Conservation (phyloP, 2,113 vertebrate genomes). For the Leucoraja erinaceus region DNA sequence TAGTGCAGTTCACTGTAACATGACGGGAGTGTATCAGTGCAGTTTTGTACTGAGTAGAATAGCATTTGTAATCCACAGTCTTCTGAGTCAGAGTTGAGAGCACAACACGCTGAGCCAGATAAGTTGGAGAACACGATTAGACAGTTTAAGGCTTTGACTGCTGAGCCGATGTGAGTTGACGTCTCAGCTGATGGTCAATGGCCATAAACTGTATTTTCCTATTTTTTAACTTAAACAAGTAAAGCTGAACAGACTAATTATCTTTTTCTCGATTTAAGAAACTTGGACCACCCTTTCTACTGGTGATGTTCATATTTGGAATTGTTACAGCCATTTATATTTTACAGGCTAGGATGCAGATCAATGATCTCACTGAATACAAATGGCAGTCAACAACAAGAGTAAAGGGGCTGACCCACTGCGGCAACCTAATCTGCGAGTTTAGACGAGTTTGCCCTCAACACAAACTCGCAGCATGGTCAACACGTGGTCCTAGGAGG, state of each 20-base stretch:
- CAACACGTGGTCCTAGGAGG: too few relatives aligned
- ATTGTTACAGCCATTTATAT: neutral
- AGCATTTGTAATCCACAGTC: neutral
- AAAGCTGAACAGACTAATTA: neutral
- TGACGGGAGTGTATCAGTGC: too few relatives aligned
- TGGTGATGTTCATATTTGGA: neutral
- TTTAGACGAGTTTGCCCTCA: too few relatives aligned
- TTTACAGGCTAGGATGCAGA: neutral
- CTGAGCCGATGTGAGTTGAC: neutral
- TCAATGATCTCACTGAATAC: neutral
- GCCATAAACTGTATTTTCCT: neutral
- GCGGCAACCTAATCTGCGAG: too few relatives aligned
- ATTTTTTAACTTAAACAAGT: neutral
- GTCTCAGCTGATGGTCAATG: neutral
- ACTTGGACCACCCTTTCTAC: neutral
- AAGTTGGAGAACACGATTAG: neutral
- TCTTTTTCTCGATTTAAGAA: neutral
- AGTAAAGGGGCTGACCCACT: too few relatives aligned
- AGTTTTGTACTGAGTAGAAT: neutral
- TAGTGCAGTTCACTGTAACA: too few relatives aligned
- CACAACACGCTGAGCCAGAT: neutral
- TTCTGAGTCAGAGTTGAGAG: too few relatives aligned
- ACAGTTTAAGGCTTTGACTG: neutral
- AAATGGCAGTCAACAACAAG: neutral
- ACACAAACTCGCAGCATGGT: too few relatives aligned